These are phyloP conservation scores for Pollimyrus isidori DNA, from an alignment of 2,113 vertebrate genomes.

Conservation along the genomic window DNA sequence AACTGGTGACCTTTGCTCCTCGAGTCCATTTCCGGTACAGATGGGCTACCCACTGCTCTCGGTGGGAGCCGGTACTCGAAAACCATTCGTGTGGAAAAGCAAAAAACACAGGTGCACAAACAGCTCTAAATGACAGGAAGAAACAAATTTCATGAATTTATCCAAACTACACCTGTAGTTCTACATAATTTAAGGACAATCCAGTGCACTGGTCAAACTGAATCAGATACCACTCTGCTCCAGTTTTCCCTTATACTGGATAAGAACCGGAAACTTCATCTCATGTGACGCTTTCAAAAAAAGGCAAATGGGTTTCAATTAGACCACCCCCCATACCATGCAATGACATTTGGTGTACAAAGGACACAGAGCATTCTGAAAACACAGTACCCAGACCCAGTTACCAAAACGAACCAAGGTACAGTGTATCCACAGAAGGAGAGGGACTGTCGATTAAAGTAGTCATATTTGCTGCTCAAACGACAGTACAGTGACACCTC, in stretches of 20 bases:
- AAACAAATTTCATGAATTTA: neutral
- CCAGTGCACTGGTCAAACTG: neutral
- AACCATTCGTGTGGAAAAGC: neutral
- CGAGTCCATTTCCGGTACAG: neutral
- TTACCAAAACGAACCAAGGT: conserved; percentile 42
- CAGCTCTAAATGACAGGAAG: neutral
- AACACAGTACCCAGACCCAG: conserved; percentile 54
- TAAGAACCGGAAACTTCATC: neutral
- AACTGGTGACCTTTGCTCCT: neutral
- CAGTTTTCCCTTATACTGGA: neutral
- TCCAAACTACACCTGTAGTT: neutral
- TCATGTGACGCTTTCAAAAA: neutral
- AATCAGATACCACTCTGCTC: neutral
- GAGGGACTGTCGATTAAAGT: conserved; percentile 36
- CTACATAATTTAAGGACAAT: neutral
- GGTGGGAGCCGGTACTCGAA: neutral
- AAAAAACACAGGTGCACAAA: neutral
- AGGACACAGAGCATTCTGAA: conserved; percentile 32
- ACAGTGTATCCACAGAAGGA: conserved; percentile 42
- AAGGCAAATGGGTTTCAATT: neutral
- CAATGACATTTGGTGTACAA: neutral
- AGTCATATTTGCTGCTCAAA: conserved; percentile 33
- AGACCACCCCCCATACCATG: neutral
- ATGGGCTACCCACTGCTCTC: neutral
- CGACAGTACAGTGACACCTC: conserved; percentile 32